Base-by-base conservation (phyloP, 2,888 invertebrate genomes). In the Seira ritae region DNA sequence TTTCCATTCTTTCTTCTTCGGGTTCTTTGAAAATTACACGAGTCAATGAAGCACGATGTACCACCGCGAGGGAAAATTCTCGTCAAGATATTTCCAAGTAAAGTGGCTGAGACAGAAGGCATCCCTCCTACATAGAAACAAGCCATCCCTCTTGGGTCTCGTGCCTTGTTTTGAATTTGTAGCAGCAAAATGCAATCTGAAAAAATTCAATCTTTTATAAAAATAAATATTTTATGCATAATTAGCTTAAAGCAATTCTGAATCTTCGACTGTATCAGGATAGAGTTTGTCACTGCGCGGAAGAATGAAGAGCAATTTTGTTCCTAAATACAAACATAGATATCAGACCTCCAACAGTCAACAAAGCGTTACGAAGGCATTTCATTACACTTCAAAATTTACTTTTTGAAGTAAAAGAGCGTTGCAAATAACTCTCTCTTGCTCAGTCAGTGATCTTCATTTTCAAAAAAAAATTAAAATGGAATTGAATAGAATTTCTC, bases 311-410 rank as follows among this genome's bases (percentile, higher is more conserved):
- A 70, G 50, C 17, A 73, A 67, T 46, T 65, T 65, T 65, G 71
- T n/a, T n/a, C n/a, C 55, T 66, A 15, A 24, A 24, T 68, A 42
- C 22, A 22, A 62, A 62, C 42, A 20, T 15, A 2, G 20, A 22
- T 24, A 50, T 46, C 62, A 80, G 80, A 80, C 80, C 80, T 75
- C 80, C 80, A 71, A 76, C 76, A 75, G 81, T 70, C 81, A 81
- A 76, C 81, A 81, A 81, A 71, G 81, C 76, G 81, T 81, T 81
- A 42, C 42, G 67, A 70, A 65, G 55, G 70, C 76, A 81, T 81
- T 81, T 81, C 76, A 81, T 81, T 81, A 81, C 71, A 74, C 42
- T 69, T 76, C 73, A 62, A 69, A 80, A 68, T 55, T 42, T 42
- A 71, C 37, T 42, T 42, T 42, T 42, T 42, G 42, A 66, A 71